Conservation (phyloP, 2,113 vertebrate genomes). For the Symphodus melops region DNA sequence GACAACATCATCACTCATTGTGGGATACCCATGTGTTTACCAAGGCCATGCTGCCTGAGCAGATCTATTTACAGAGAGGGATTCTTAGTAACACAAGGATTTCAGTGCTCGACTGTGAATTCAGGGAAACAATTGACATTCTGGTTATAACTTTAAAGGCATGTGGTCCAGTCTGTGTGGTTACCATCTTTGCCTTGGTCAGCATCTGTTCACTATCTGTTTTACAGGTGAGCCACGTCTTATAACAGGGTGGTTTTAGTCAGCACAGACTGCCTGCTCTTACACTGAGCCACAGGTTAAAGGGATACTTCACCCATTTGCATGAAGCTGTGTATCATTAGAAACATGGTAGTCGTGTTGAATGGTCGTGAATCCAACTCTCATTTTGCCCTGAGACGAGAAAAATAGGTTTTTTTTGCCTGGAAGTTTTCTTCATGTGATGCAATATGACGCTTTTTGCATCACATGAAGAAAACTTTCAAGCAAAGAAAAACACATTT, state of each 20-base stretch:
- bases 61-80: conserved; percentile 30
- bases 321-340: too few species aligned
- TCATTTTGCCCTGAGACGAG: too few species aligned
- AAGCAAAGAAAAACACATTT: too few species aligned
- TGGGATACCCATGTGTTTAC: conserved; percentile 20
- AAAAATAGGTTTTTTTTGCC: too few species aligned
- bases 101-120: background rate
- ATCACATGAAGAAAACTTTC: too few species aligned
- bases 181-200: background rate
- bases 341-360: too few species aligned
- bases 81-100: conserved; percentile 21
- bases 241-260: conserved; percentile 32
- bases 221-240: conserved; percentile 20
- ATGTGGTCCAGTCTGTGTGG: background rate
- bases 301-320: too few species aligned
- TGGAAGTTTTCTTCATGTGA: too few species aligned
- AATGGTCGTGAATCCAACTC: too few species aligned
- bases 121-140: background rate
- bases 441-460: too few species aligned
- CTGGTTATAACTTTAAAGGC: background rate
- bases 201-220: background rate
- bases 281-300: conserved; percentile 36
- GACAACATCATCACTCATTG: conserved; percentile 44
- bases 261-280: conserved; percentile 13
- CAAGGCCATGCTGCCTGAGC: conserved; percentile 29